These are phyloP conservation scores for Donacobius atricapilla DNA, from an alignment of 2,113 vertebrate genomes.

Conservation along the genomic window DNA sequence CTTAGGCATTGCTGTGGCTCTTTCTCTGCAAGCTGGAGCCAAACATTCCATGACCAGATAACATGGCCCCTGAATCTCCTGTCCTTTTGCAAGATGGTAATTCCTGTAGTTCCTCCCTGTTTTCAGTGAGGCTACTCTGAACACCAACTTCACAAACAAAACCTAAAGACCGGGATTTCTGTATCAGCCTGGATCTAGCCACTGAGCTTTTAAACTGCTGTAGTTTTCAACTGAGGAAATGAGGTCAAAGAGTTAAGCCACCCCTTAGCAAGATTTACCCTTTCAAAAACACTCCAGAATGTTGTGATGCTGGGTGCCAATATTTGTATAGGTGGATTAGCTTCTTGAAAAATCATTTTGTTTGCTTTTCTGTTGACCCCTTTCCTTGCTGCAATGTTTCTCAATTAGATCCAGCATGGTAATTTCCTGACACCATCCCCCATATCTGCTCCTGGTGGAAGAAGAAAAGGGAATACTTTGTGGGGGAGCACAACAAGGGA, in stretches of 20 bases:
- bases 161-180: background rate
- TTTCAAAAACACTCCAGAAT: conserved; percentile 27
- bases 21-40: background rate
- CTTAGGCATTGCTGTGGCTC: background rate
- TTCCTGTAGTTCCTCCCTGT: background rate
- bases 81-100: background rate
- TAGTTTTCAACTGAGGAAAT: conserved; percentile 29
- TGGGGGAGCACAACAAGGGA: background rate
- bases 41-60: background rate
- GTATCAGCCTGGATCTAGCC: background rate
- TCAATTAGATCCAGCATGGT: background rate
- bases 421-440: background rate
- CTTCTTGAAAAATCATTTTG: background rate
- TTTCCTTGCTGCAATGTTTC: conserved; percentile 10
- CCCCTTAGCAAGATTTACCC: conserved; percentile 45
- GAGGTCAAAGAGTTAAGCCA: conserved; percentile 61
- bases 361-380: conserved; percentile 41
- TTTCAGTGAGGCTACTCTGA: background rate
- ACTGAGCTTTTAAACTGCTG: conserved; percentile 14
- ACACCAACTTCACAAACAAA: background rate
- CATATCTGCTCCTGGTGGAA: background rate
- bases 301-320: background rate
- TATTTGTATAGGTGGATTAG: conserved; percentile 56
- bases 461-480: background rate
- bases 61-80: background rate